phyloP scores from a whole-genome alignment of 1,140 invertebrate species.

The Diorhabda elongata region DNA sequence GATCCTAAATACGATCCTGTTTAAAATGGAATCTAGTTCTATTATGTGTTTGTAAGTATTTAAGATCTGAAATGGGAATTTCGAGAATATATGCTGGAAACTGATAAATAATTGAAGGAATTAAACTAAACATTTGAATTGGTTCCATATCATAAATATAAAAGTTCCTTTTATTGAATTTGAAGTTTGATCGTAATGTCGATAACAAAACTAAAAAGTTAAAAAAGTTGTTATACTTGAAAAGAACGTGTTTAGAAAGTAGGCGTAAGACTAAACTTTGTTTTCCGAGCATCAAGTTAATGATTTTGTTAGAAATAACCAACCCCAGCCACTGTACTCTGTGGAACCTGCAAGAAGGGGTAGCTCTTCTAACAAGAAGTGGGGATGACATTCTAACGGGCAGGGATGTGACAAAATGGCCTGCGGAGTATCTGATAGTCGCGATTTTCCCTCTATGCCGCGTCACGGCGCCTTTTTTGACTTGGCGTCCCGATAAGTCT shows the following conservation, averaged over 20 bases:
- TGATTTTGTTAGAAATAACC: conserved; percentile 14
- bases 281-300: conserved; percentile 11
- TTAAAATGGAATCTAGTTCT: too few species aligned
- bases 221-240: neutral
- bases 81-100: too few species aligned
- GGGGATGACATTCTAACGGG: conserved; percentile 42
- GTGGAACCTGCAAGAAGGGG: conserved; percentile 9
- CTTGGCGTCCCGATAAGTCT: neutral
- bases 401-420: conserved; percentile 49
- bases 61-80: too few species aligned
- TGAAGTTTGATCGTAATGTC: too few species aligned
- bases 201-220: neutral
- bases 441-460: conserved; percentile 28
- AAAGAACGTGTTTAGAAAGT: neutral
- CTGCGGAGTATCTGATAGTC: conserved; percentile 45
- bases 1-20: too few species aligned
- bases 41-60: too few species aligned
- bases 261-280: neutral
- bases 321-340: conserved; percentile 11
- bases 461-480: neutral
- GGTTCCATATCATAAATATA: too few species aligned
- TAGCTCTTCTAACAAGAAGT: conserved; percentile 15
- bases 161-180: too few species aligned
- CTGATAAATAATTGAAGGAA: too few species aligned
- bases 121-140: too few species aligned